Evolutionary conservation across 2,113 vertebrate species (phyloP), one percentile per base, ranked within the genome.

Genomic region (Bostrychus sinensis): DNA sequence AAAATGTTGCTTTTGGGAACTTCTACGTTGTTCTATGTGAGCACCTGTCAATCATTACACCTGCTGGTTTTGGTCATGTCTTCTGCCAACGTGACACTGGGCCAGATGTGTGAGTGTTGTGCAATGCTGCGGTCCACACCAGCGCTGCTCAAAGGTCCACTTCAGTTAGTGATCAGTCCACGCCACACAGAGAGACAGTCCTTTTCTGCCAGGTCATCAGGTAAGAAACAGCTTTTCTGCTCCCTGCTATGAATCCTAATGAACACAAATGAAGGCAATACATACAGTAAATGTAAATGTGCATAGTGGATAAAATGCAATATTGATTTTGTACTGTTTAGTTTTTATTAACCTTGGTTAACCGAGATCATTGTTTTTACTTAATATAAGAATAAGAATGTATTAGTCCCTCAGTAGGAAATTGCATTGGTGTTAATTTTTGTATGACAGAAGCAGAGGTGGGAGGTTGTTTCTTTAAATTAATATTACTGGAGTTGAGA

Each of bases 1-100:
- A 7, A 3, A 30, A 30, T 4, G 7, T 30, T 30, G 28, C 7
- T 32, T 32, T n/a, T n/a, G n/a, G 30, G 30, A 32, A 3, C 6
- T 56, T 20, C 7, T 25, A 10, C 3, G 3, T 42, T 5, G 17
- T 20, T 28, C 30, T 4, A 28, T 7, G 5, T 12, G 22, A 39
- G 13, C 32, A 56, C 17, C 68, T 84, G 75, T 91, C 81, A 92
- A 91, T 92, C 45, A 93, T 93, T 92, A 92, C 81, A 80, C 57
- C 3, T 42, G 7, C 2, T 38, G 5, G 17, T 32, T 28, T 12
- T 11, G 19, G 5, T 54, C 28, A 22, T 2, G 25, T 56, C 50
- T 64, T 28, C 80, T 80, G 74, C 51, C 70, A 75, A 85, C 70
- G 75, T 89, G 78, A 85, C 82, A 20, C 26, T 32, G 26, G 13